Conservation (phyloP, 2,888 invertebrate species). For the Electrophaes corylata region DNA sequence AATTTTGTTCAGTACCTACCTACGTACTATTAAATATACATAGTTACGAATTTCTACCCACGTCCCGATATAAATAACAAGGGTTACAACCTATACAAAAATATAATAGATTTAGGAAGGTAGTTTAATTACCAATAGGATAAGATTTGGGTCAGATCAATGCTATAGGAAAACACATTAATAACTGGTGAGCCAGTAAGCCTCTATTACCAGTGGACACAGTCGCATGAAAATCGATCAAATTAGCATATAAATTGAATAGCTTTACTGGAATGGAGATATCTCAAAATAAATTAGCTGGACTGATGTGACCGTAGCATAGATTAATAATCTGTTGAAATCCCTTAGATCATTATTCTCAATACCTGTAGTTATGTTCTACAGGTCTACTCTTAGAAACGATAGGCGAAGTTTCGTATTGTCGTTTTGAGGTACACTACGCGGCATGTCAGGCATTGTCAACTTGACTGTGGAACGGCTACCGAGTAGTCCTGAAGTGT, state of each 20-base stretch:
- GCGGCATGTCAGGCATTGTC: too few relatives aligned
- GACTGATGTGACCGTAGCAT: background rate
- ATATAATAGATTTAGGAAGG: background rate
- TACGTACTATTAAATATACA: too few relatives aligned
- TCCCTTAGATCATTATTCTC: background rate
- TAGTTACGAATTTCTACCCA: too few relatives aligned
- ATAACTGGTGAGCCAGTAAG: slow-evolving; percentile 15
- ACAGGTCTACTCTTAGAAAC: too few relatives aligned
- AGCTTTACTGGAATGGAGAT: slow-evolving; percentile 1
- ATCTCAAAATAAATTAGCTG: slow-evolving; percentile 17
- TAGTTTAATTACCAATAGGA: background rate
- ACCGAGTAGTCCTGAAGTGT: too few relatives aligned
- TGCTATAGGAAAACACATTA: slow-evolving; percentile 18
- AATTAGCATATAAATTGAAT: slow-evolving; percentile 25
- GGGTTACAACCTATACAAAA: background rate
- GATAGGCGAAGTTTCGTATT: too few relatives aligned
- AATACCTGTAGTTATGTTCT: too few relatives aligned
- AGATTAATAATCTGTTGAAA: background rate
- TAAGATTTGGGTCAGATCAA: slow-evolving; percentile 16
- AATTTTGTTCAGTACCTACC: too few relatives aligned
- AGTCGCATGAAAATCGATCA: slow-evolving; percentile 13
- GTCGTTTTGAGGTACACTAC: too few relatives aligned
- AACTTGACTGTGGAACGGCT: too few relatives aligned
- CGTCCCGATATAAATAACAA: too few relatives aligned
- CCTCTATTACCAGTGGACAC: slow-evolving; percentile 21